Evolutionary conservation across 2,797 vertebrate genomes (phyloP).

Genomic region (Chlorospingus semifuscus): DNA sequence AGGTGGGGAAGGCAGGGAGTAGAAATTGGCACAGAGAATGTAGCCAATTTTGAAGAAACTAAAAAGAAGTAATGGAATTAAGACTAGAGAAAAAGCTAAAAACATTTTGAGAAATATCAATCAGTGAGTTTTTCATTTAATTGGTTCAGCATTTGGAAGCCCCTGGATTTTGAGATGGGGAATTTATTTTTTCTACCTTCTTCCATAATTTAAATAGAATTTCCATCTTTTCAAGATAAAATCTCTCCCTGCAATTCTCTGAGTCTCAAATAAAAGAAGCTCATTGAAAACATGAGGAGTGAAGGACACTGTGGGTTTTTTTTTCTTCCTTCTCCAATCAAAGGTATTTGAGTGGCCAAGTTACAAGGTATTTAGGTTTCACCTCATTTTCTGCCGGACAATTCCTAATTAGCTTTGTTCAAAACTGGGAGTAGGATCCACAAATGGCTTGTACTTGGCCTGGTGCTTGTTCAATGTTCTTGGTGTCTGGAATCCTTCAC

Average conservation of each 20-base stretch:
- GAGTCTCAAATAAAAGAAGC: background rate
- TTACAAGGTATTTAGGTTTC: background rate
- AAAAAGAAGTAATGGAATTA: background rate
- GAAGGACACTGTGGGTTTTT: background rate
- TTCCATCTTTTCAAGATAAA: background rate
- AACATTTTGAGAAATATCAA: background rate
- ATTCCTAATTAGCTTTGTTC: background rate
- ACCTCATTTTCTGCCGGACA: background rate
- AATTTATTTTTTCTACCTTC: background rate
- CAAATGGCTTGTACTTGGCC: background rate
- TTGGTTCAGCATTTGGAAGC: background rate
- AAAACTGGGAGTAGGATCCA: background rate
- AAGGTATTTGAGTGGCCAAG: background rate
- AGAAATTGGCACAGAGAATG: background rate
- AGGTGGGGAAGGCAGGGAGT: background rate
- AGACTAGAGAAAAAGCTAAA: background rate
- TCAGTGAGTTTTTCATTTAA: background rate
- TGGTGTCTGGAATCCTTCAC: background rate
- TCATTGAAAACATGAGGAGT: background rate
- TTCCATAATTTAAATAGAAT: background rate
- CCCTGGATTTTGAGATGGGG: background rate
- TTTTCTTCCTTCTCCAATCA: background rate
- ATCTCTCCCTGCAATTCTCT: background rate
- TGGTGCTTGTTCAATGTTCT: background rate
- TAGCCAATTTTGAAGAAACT: background rate